Conservation (phyloP, 2,797 vertebrate genomes). For the Pygocentrus nattereri region DNA sequence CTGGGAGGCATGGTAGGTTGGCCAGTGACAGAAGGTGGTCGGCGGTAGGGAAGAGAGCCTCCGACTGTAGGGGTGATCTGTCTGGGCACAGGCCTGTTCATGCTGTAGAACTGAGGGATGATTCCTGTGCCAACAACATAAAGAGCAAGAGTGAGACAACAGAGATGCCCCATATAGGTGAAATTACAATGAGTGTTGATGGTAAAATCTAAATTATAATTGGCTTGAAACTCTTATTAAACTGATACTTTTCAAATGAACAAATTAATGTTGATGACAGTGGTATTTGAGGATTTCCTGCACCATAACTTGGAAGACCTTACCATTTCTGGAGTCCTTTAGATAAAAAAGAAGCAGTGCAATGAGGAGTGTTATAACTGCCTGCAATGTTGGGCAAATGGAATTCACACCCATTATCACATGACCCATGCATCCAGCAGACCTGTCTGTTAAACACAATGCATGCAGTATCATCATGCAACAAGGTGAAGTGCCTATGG, state of each 20-base stretch:
- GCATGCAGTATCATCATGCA: background rate
- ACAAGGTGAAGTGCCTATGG: background rate
- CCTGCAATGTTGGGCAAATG: background rate
- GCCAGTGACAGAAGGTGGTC: slow-evolving; percentile 88
- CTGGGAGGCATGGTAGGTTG: slow-evolving; percentile 84
- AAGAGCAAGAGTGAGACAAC: slow-evolving; percentile 2
- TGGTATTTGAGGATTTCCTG: background rate
- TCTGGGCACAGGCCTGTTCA: slow-evolving; percentile 92
- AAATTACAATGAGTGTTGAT: background rate
- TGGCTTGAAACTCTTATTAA: background rate
- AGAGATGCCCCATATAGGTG: background rate
- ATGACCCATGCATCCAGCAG: background rate
- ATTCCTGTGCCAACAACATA: slow-evolving; percentile 74
- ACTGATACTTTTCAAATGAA: too few relatives aligned
- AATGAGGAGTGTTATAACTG: background rate
- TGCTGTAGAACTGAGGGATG: slow-evolving; percentile 95
- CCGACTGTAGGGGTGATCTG: slow-evolving; percentile 88
- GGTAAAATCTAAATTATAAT: background rate
- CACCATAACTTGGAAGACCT: background rate
- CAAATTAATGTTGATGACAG: background rate
- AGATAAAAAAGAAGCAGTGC: background rate
- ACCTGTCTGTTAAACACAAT: background rate
- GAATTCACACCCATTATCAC: background rate
- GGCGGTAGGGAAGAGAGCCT: slow-evolving; percentile 92
- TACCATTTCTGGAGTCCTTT: background rate